Conservation (phyloP, 2,113 vertebrate genomes). For the Thalassarche chlororhynchos region DNA sequence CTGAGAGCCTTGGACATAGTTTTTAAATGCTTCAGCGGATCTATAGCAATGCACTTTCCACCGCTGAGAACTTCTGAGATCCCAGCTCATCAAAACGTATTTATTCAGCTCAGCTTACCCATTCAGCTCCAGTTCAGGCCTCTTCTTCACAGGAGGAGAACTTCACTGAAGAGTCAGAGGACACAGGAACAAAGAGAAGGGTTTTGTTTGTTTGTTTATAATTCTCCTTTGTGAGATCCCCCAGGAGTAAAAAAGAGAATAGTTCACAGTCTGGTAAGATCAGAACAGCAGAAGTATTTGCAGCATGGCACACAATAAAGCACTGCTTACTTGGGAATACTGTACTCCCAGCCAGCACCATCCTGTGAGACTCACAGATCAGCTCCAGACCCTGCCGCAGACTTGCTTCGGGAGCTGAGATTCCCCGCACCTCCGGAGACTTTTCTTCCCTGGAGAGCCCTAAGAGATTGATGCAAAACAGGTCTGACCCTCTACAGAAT, state of each 20-base stretch:
- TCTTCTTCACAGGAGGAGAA: background rate
- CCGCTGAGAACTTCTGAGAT: background rate
- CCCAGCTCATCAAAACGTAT: background rate
- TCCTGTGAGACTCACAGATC: background rate
- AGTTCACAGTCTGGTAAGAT: constrained; percentile 35
- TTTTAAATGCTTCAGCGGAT: background rate
- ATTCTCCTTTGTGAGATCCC: background rate
- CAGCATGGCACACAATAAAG: background rate
- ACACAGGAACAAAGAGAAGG: background rate
- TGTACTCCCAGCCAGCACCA: background rate
- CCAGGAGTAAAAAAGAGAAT: constrained; percentile 9
- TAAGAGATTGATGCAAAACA: background rate
- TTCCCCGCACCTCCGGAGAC: background rate
- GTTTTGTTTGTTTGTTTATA: constrained; percentile 1
- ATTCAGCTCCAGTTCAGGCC: background rate
- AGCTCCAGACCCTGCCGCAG: background rate
- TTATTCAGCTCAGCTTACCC: background rate
- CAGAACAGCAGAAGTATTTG: constrained; percentile 30
- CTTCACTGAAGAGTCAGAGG: background rate
- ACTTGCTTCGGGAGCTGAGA: background rate
- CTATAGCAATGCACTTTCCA: background rate
- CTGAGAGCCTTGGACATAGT: background rate
- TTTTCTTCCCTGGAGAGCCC: background rate
- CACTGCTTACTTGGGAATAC: background rate
- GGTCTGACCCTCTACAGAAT: background rate